Conservation (phyloP, 2,888 invertebrate genomes). For the Hydroisotoma schaefferi region DNA sequence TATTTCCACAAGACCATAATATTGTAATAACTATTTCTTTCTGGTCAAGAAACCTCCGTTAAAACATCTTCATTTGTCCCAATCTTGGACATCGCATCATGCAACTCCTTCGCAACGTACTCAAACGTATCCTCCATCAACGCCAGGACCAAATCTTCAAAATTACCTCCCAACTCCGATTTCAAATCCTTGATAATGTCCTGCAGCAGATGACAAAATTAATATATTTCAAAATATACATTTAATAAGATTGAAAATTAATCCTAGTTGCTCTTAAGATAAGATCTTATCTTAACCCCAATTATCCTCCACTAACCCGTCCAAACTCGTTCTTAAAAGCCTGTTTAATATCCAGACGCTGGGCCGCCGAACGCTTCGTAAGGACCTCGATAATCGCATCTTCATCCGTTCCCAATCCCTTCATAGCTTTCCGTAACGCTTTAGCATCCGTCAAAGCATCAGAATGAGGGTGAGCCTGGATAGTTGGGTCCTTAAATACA, state of each 20-base stretch:
- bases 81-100: constrained; percentile 51
- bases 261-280: not conserved
- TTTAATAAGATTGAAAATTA: not conserved
- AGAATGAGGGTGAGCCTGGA: constrained; percentile 60
- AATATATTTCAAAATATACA: not conserved
- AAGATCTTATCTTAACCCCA: not conserved
- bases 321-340: constrained; percentile 58
- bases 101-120: constrained; percentile 53
- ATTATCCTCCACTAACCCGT: constrained; percentile 50
- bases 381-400: constrained; percentile 70
- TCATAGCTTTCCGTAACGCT: constrained; percentile 66
- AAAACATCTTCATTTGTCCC: constrained; percentile 53
- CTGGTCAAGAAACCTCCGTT: constrained; percentile 45
- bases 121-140: constrained; percentile 62
- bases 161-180: constrained; percentile 70
- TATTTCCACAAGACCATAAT: not conserved
- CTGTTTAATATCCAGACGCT: constrained; percentile 67
- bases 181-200: constrained; percentile 66
- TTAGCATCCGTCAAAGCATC: constrained; percentile 65
- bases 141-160: constrained; percentile 69
- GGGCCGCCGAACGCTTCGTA: constrained; percentile 64
- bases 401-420: constrained; percentile 67
- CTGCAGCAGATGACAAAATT: constrained; percentile 51
- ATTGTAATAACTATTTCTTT: not conserved
- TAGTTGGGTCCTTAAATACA: constrained; percentile 58